A percentile compares a stretch with the other conserved stretches of the same genome.
Evolutionary conservation across 2,797 vertebrate species (phyloP).

Genomic region (Crenuchus spilurus): DNA sequence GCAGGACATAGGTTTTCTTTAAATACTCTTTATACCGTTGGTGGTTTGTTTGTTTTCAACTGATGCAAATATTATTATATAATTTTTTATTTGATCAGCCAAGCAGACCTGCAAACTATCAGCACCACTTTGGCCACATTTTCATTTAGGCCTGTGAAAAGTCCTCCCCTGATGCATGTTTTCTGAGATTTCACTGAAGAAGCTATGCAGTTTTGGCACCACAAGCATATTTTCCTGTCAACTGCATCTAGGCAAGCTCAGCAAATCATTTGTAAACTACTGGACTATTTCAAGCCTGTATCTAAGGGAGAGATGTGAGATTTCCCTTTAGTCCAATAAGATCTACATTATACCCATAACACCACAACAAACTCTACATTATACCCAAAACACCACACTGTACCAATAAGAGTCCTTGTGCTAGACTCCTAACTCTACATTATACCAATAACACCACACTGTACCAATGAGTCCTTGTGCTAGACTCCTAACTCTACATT

Average conservation of each 20-base stretch:
- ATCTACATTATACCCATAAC: too few species aligned
- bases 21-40: neutral
- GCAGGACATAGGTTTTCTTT: too few species aligned
- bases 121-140: neutral
- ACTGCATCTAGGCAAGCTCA: neutral
- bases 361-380: too few species aligned
- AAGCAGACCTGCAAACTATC: neutral
- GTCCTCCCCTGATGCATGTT: neutral
- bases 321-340: too few species aligned
- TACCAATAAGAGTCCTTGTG: too few species aligned
- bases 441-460: too few species aligned
- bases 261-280: neutral
- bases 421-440: too few species aligned
- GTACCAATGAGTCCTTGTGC: too few species aligned
- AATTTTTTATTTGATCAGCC: neutral
- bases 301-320: neutral
- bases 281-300: neutral
- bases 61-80: too few species aligned
- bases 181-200: slow-evolving; percentile 1
- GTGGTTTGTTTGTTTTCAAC: neutral
- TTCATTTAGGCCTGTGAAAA: neutral
- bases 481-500: too few species aligned
- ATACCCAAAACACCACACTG: too few species aligned
- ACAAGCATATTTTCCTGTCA: neutral
- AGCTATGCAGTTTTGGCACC: neutral